Base-by-base conservation (phyloP, 2,113 vertebrate genomes). In the Choloepus hoffmanni region DNA sequence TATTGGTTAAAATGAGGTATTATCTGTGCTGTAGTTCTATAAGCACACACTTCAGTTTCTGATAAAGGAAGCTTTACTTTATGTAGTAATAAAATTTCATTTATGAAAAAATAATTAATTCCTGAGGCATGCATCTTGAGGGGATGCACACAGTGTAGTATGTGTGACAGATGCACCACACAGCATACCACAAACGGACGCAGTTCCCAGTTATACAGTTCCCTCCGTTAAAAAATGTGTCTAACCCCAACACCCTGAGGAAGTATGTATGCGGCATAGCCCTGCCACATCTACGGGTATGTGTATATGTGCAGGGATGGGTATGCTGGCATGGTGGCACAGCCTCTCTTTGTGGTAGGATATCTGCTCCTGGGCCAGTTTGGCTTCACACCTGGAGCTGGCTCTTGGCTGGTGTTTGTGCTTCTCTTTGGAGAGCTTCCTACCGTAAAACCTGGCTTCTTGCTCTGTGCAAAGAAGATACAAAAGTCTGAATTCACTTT, bases 391-490 rank as follows among this genome's bases (percentile, higher is more conserved):
- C 45, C 62, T 89, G 86, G 82, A 89, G 79, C 58, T 45, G 91
- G 88, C 48, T 92, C 85, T 53, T 96, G 93, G 78, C 68, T 76
- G 89, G 48, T 45, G 78, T 81, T n/a, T 21, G 91, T 68, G 90
- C 24, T 95, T 88, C 58, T 94, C 86, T 90, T 96, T 77, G 81
- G 68, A 81, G 86, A 45, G 28, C 83, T 60, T 30, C 94, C 72
- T 33, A 67, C 43, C 30, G 55, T 28, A 28, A 83, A 91, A 89
- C n/a, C 63, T 65, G 91, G 62, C 50, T 92, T 97, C 95, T 96
- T 91, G 58, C 13, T 95, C 97, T 97, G 96, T 30, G 86, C 36
- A 94, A 95, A 97, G 23, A 92, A 97, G 90, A 97, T 14, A 86
- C 0, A 67, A 65, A 63, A 86, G 62, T 50, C 26, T 36, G 55